These are phyloP conservation scores for Momotus momota DNA, from an alignment of 2,797 vertebrate species.

Conservation along the genomic window DNA sequence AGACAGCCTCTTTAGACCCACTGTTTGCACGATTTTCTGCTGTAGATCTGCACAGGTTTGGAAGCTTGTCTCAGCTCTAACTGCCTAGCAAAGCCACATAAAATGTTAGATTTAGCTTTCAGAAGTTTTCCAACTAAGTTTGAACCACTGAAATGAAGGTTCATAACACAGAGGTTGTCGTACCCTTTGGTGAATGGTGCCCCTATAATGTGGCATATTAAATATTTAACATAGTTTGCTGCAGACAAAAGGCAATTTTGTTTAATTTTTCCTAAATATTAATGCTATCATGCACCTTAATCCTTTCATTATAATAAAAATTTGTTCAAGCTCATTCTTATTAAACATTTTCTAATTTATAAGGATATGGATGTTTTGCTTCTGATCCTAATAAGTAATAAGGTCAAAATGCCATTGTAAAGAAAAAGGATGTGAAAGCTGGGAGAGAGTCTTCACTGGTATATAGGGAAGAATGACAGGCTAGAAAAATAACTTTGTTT, in stretches of 20 bases:
- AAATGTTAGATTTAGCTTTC: neutral
- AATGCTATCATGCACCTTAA: conserved; percentile 67
- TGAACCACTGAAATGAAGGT: neutral
- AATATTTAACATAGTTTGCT: conserved; percentile 73
- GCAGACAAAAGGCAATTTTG: conserved; percentile 72
- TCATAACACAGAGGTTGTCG: neutral
- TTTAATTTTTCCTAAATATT: conserved; percentile 76
- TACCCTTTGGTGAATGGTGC: conserved; percentile 21
- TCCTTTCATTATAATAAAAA: conserved; percentile 74
- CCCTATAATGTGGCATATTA: conserved; percentile 51
- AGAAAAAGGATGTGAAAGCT: neutral
- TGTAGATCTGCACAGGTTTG: neutral
- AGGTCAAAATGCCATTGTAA: conserved; percentile 24
- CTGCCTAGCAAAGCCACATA: neutral
- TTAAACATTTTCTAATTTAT: conserved; percentile 65
- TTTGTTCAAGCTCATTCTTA: conserved; percentile 69
- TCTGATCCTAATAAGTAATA: conserved; percentile 48
- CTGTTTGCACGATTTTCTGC: neutral
- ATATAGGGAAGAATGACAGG: neutral
- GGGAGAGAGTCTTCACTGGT: neutral
- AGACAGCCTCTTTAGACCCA: neutral
- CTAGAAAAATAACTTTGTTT: neutral
- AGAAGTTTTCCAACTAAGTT: conserved; percentile 12
- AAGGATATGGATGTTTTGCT: conserved; percentile 53
- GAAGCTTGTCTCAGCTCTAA: neutral